Percentiles rank a stretch among this genome's conserved stretches.
These are phyloP conservation scores for Danaus chrysippus DNA, from an alignment of 2,888 invertebrate species.

Conservation along the genomic window DNA sequence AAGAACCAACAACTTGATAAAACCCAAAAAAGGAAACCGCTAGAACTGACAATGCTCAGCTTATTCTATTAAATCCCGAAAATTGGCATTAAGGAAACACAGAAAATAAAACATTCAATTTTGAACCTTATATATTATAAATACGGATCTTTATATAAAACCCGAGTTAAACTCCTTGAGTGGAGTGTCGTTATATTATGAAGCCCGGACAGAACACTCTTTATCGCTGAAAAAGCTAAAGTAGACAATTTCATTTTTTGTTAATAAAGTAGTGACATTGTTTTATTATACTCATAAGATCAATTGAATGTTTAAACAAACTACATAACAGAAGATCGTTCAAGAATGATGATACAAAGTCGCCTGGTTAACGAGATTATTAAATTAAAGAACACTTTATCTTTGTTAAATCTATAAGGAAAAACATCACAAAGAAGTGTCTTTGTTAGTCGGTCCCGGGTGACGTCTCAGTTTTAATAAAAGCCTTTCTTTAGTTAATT, in stretches of 20 bases:
- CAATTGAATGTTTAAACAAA: no score
- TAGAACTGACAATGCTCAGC: constrained; percentile 24
- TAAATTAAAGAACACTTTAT: constrained; percentile 1
- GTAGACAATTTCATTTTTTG: constrained; percentile 25
- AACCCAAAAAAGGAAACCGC: constrained; percentile 5
- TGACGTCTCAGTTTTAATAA: constrained; percentile 21
- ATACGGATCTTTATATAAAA: constrained; percentile 2
- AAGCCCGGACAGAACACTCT: constrained; percentile 26
- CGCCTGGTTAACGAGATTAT: constrained; percentile 1
- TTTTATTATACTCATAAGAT: neutral
- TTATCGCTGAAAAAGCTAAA: constrained; percentile 20
- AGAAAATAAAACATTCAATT: constrained; percentile 9
- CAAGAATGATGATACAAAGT: neutral
- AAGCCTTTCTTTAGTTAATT: constrained; percentile 25
- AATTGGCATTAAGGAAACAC: constrained; percentile 19
- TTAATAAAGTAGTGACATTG: constrained; percentile 16
- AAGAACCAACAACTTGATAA: neutral
- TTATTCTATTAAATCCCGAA: constrained; percentile 30
- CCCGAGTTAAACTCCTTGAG: constrained; percentile 10
- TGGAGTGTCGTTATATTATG: constrained; percentile 29
- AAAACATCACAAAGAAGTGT: constrained; percentile 11
- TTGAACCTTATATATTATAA: constrained; percentile 5
- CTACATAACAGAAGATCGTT: no score
- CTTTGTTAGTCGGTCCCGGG: constrained; percentile 18
- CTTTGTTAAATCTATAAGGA: constrained; percentile 4